Conservation (phyloP, 2,113 vertebrate species). For the Oxygymnocypris stewartii region DNA sequence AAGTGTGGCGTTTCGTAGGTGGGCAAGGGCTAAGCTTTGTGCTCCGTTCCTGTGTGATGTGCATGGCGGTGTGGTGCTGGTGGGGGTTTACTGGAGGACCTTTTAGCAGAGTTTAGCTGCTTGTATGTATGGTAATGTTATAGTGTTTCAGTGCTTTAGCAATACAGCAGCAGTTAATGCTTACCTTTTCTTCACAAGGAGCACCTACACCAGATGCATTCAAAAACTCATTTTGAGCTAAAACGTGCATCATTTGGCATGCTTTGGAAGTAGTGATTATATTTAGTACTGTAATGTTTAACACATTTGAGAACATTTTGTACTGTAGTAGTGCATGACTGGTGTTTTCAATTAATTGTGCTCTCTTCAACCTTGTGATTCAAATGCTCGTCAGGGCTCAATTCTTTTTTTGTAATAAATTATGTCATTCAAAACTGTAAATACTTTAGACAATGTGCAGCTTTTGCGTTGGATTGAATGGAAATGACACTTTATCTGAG, state of each 20-base stretch:
- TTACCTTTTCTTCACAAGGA: not conserved
- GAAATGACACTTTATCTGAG: not conserved
- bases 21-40: slow-evolving; percentile 48
- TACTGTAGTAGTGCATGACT: not conserved
- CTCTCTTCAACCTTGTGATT: slow-evolving; percentile 31
- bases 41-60: slow-evolving; percentile 54
- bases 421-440: not conserved
- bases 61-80: slow-evolving; percentile 55
- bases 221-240: not conserved
- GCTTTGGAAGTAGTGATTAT: not conserved
- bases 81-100: not conserved
- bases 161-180: not conserved
- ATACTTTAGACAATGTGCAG: not conserved
- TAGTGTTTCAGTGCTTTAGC: not conserved
- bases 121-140: not conserved
- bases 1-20: slow-evolving; percentile 19
- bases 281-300: not conserved
- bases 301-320: not conserved
- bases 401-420: not conserved
- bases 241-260: not conserved
- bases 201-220: not conserved
- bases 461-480: not conserved
- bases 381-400: not conserved
- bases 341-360: not conserved
- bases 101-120: not conserved